Base-by-base conservation (phyloP, 2,113 vertebrate genomes). In the Eretmodus cyanostictus region DNA sequence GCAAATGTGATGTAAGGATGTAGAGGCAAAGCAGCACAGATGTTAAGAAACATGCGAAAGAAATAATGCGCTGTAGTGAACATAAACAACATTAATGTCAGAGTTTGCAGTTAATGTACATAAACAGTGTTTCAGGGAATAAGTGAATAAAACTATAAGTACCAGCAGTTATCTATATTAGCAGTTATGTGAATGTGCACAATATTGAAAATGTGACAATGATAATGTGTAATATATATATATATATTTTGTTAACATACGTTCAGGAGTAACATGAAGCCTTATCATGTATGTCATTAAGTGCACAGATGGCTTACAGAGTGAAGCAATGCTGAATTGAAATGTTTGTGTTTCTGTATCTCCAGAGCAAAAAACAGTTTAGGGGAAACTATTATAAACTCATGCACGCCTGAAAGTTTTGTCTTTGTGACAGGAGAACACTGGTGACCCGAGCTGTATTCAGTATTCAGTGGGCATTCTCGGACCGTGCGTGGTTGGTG, bases 401-500 rank as follows among this genome's bases (percentile, higher is more conserved):
- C 63, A 14, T 40, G 36, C 19, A 68, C 3, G 2, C 36, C n/a
- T 68, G 12, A 40, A 68, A 68, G 36, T 22, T 22, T 22, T 40
- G 5, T 68, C n/a, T 68, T 40, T 68, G 0, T 71, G 22, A 49
- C 9, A 7, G 9, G 24, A 1, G 16, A 76, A 49, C 24, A 49
- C 16, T 1, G 0, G 16, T 76, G 42, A 76, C 71, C 42, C 6
- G 6, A 29, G 9, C 0, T 11, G 22, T 0, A 76, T 76, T 73
- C 17, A 31, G 14, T 61, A 31, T 9, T 40, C 13, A 73, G 1
- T 45, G 38, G 38, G 66, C 38, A 73, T 27, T 73, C 22, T 27
- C 5, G 8, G 36, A 8, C 19, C 36, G 0, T 12, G 4, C 11
- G 7, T 45, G 16, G 22, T 76, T 76, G 14, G 68, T 27, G 40